Conservation (phyloP, 2,113 vertebrate genomes). For the Nymphicus hollandicus region DNA sequence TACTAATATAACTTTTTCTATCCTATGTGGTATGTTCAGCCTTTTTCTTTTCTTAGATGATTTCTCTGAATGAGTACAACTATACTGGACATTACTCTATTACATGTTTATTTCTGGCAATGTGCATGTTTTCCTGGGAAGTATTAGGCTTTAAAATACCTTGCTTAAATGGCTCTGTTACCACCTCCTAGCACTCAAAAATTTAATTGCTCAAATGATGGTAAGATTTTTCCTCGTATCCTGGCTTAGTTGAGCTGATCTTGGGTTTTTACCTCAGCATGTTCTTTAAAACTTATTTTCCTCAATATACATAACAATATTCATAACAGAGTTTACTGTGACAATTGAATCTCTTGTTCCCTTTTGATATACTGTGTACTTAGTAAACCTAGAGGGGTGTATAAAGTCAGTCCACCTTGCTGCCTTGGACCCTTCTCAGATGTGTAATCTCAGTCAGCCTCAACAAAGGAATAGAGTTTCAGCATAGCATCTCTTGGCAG, state of each 20-base stretch:
- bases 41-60: neutral
- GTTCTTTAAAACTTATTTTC: neutral
- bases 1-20: neutral
- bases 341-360: neutral
- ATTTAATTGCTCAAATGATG: neutral
- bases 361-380: neutral
- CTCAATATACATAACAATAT: neutral
- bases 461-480: neutral
- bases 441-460: neutral
- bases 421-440: neutral
- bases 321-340: neutral
- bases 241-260: neutral
- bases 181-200: neutral
- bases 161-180: neutral
- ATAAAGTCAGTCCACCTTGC: neutral
- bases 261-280: neutral
- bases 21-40: neutral
- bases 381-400: neutral
- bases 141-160: neutral
- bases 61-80: neutral
- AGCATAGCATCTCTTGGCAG: neutral
- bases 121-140: neutral
- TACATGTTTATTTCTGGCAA: neutral
- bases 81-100: neutral
- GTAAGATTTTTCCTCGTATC: neutral